Conservation (phyloP, 2,888 invertebrate species). For the Sclerodermus sp. region DNA sequence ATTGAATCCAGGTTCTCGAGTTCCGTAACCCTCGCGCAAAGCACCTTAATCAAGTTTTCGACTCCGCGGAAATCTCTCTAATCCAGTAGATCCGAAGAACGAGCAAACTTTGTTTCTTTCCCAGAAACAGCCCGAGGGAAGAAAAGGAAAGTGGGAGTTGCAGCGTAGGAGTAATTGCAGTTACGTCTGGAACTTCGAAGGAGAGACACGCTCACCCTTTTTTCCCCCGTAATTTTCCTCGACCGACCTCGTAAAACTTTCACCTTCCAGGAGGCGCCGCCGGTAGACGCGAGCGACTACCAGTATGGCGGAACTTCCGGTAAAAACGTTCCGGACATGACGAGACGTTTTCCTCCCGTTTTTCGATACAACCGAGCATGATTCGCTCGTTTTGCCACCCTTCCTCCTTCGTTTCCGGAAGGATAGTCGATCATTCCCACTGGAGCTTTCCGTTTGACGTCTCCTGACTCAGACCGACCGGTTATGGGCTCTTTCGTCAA, state of each 20-base stretch:
- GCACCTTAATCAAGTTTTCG: no score
- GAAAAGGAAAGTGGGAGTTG: no score
- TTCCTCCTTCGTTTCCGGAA: background rate
- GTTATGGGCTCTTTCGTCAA: no score
- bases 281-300: background rate
- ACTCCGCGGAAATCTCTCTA: no score
- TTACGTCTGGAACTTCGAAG: constrained; percentile 20
- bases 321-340: constrained; percentile 14
- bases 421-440: no score
- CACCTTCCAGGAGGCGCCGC: constrained; percentile 12
- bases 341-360: constrained; percentile 10
- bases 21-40: no score
- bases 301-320: constrained; percentile 1
- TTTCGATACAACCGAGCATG: background rate
- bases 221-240: constrained; percentile 26
- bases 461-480: no score
- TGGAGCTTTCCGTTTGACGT: no score
- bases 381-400: constrained; percentile 5
- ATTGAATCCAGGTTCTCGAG: no score
- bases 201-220: constrained; percentile 15
- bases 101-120: constrained; percentile 28
- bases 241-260: constrained; percentile 27
- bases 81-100: background rate
- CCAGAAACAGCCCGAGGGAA: constrained; percentile 3
- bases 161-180: constrained; percentile 22